phyloP scores from a whole-genome alignment of 2,888 invertebrate species.

The Andrena hattorfiana region DNA sequence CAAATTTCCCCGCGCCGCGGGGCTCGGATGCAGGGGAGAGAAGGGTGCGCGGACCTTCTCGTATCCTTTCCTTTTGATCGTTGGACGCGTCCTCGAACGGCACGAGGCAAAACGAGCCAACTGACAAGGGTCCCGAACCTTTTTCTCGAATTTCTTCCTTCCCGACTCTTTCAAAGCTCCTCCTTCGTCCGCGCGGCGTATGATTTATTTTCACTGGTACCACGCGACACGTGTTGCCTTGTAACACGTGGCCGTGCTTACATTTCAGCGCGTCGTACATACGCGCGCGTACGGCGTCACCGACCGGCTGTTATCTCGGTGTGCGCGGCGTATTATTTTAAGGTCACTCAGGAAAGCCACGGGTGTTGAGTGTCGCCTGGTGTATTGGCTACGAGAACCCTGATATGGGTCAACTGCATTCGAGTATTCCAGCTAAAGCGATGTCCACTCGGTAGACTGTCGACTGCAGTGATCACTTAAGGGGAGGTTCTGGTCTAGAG shows the following conservation, averaged over 20 bases:
- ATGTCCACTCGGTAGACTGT: neutral
- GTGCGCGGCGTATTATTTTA: slow-evolving; percentile 66
- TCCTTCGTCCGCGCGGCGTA: slow-evolving; percentile 55
- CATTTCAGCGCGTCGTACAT: slow-evolving; percentile 62
- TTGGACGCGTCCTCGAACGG: slow-evolving; percentile 50
- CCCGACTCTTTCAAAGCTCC: slow-evolving; percentile 51
- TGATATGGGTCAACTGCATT: slow-evolving; percentile 14
- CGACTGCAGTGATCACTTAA: too few relatives aligned
- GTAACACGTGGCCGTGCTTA: slow-evolving; percentile 77
- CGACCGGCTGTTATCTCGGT: slow-evolving; percentile 65
- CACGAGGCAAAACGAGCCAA: slow-evolving; percentile 72
- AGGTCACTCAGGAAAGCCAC: slow-evolving; percentile 50
- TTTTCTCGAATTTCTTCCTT: slow-evolving; percentile 77
- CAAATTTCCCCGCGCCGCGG: slow-evolving; percentile 38
- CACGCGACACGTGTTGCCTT: slow-evolving; percentile 79
- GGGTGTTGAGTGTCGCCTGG: slow-evolving; percentile 31
- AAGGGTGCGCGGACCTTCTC: slow-evolving; percentile 22
- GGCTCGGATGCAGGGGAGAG: neutral
- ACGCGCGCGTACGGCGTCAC: slow-evolving; percentile 43
- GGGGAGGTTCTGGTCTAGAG: too few relatives aligned
- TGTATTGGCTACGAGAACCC: slow-evolving; percentile 37
- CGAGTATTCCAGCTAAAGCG: neutral
- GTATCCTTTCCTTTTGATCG: slow-evolving; percentile 50
- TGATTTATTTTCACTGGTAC: slow-evolving; percentile 81
- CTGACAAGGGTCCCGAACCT: slow-evolving; percentile 70